Evolutionary conservation across 53 echinoderm and acorn worm genomes (phyloP).

Genomic region (Holothuria scabra): DNA sequence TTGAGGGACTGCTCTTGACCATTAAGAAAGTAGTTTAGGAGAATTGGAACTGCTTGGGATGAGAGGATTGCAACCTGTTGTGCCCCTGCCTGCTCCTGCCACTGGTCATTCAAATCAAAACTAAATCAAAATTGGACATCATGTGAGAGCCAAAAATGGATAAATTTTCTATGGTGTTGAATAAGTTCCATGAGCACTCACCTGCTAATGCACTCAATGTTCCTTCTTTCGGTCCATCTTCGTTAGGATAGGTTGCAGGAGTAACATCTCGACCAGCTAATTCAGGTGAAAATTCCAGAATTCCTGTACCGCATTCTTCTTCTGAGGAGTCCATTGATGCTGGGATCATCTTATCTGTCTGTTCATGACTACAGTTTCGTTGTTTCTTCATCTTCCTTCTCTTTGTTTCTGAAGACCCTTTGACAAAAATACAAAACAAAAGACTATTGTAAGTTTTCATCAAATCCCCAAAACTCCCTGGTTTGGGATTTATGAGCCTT

Average conservation of each 20-base stretch:
- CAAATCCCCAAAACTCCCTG: no score
- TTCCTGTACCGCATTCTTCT: slow-evolving; percentile 95
- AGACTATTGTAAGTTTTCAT: no score
- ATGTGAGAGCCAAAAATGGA: background rate
- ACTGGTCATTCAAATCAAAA: no score
- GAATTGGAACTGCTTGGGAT: no score
- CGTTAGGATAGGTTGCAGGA: slow-evolving; percentile 72
- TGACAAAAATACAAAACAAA: no score
- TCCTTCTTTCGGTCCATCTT: slow-evolving; percentile 53
- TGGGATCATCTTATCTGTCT: slow-evolving; percentile 60
- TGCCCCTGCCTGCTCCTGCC: no score
- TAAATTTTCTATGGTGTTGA: slow-evolving; percentile 22
- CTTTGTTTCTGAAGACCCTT: slow-evolving; percentile 11
- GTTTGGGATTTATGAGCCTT: no score
- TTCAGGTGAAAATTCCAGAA: slow-evolving; percentile 97
- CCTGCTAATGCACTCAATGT: slow-evolving; percentile 90
- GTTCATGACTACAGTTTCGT: slow-evolving; percentile 30
- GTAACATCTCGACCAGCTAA: slow-evolving; percentile 98
- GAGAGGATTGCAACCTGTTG: no score
- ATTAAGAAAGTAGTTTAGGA: no score
- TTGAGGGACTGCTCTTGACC: no score
- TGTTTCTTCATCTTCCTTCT: slow-evolving; percentile 34
- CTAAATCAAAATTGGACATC: background rate
- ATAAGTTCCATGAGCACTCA: slow-evolving; percentile 27
- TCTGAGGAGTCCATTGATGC: slow-evolving; percentile 74